phyloP scores from a whole-genome alignment of 35 echinoderm and acorn worm genomes.

The Diadema setosum region DNA sequence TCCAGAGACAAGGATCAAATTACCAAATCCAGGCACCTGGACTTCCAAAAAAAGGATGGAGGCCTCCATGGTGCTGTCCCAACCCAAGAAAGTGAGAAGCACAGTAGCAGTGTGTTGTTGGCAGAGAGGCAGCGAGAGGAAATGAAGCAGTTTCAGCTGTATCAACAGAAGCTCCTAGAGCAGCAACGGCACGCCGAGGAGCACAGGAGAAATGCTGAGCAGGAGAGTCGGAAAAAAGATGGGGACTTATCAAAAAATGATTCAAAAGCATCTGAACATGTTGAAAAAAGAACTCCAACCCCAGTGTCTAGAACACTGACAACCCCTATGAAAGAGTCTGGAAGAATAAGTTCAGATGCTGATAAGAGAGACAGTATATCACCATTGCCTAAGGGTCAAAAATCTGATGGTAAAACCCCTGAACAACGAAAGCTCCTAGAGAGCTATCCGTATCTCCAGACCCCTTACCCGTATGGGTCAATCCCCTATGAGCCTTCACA shows the following conservation, averaged over 20 bases:
- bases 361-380: not conserved
- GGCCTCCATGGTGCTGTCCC: not conserved
- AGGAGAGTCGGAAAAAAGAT: constrained; percentile 29
- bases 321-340: not conserved
- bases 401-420: not conserved
- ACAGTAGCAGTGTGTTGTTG: not conserved
- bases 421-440: constrained; percentile 2
- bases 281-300: not conserved
- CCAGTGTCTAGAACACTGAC: not conserved
- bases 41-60: constrained; percentile 29
- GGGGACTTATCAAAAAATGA: constrained; percentile 5
- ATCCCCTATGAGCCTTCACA: constrained; percentile 50
- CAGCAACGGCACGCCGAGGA: constrained; percentile 46
- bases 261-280: not conserved
- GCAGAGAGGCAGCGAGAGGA: constrained; percentile 43
- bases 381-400: not conserved
- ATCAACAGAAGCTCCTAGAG: constrained; percentile 49
- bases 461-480: constrained; percentile 11
- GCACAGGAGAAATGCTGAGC: not conserved
- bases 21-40: constrained; percentile 38
- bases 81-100: not conserved
- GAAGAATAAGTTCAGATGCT: not conserved
- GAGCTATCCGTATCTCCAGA: not conserved
- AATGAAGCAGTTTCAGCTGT: constrained; percentile 61
- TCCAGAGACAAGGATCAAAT: not conserved